Base-by-base conservation (phyloP, 2,888 invertebrate genomes). In the Oegoconia quadripuncta region DNA sequence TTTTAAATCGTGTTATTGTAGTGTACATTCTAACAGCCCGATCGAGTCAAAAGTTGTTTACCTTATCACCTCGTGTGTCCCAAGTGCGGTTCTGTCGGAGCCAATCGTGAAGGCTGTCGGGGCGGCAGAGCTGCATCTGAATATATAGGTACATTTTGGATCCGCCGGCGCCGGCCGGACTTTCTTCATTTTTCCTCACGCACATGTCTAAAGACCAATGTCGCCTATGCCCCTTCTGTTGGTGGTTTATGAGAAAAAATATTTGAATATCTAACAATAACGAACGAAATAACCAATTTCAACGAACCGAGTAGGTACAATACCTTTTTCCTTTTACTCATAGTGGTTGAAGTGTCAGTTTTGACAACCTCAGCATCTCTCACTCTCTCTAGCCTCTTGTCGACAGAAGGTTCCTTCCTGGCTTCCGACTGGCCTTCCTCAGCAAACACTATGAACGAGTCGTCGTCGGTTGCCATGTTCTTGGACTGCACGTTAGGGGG, bases 71-170 rank as follows among this genome's bases (percentile, higher is more conserved):
- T 20, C 93, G 74, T 0, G 65, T 63, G 0, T 84, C 75, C 12
- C 70, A 73, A 0, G 81, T 69, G 1, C 74, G 59, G 58, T 93
- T 91, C 12, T 88, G 83, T 35, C 89, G 81, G 23, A 99, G 86
- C 99, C 98, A 99, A 61, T 98, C 97, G 62, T 95, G 93, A 25
- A 99, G 86, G 48, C 96, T 97, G 60, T 96, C 93, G 59, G 93
- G 91, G 37, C 92, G 91, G 63, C 98, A 99, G 45, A 99, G 82
- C 78, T 99, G 97, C 98, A 99, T 99, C 86, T 99, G 98, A 71
- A 99, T 99, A 72, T 97, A 98, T 11, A 99, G 89, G 74, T 93
- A 96, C 41, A 44, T 41, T 33, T 38, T 36, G 12, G 38, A 28
- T 15, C 26, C 13, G 16, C 1, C 4, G 27, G 25, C 22, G 1